These are phyloP conservation scores for Hippolais icterina DNA, from an alignment of 2,113 vertebrate species.

Conservation along the genomic window DNA sequence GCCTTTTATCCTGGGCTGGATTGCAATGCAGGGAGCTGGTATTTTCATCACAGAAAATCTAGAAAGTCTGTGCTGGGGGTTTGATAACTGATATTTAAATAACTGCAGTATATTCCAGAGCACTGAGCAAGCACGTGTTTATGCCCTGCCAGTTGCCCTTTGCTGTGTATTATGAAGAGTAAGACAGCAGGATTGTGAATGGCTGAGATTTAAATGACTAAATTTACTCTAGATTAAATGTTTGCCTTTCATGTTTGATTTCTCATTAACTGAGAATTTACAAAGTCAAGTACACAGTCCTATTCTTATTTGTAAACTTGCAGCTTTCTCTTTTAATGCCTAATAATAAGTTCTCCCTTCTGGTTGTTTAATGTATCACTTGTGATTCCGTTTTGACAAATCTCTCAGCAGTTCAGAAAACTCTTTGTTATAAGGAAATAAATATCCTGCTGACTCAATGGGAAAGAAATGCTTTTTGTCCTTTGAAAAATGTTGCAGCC, in stretches of 20 bases:
- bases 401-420: constrained; percentile 50
- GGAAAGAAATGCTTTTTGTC: constrained; percentile 28
- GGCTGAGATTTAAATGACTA: constrained; percentile 46
- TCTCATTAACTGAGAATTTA: constrained; percentile 61
- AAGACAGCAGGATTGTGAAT: neutral
- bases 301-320: constrained; percentile 52
- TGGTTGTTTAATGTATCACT: constrained; percentile 55
- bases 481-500: constrained; percentile 45
- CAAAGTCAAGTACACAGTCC: constrained; percentile 20
- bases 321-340: constrained; percentile 41
- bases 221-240: constrained; percentile 55
- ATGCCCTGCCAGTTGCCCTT: neutral
- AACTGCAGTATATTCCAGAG: neutral
- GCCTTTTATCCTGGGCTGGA: neutral
- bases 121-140: neutral
- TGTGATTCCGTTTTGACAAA: constrained; percentile 58
- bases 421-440: constrained; percentile 52
- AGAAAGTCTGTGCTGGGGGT: neutral
- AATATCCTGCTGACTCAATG: constrained; percentile 52
- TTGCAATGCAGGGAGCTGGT: neutral
- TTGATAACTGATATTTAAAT: neutral
- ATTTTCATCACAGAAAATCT: neutral
- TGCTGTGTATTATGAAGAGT: constrained; percentile 1
- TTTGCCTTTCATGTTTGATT: constrained; percentile 65
- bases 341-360: constrained; percentile 47